Conservation (phyloP, 1,140 invertebrate species). For the Chironomus tepperi region DNA sequence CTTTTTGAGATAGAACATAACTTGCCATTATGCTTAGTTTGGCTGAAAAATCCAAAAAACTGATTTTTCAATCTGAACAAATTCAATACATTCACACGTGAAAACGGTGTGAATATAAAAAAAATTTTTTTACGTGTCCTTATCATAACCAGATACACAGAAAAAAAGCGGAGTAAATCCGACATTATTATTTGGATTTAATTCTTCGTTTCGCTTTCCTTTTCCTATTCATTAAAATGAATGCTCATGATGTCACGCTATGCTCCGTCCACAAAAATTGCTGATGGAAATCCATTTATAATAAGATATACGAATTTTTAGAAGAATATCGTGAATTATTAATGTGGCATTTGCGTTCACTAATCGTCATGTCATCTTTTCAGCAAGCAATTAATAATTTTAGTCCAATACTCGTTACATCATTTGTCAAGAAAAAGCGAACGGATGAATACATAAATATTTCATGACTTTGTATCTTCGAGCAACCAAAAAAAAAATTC, state of each 20-base stretch:
- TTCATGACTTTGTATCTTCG: neutral
- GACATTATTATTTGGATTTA: neutral
- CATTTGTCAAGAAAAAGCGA: neutral
- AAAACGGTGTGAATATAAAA: too few species aligned
- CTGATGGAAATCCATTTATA: neutral
- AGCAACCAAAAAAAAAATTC: neutral
- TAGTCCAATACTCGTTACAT: neutral
- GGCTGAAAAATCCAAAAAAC: too few species aligned
- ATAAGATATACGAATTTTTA: neutral
- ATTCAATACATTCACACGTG: too few species aligned
- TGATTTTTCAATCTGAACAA: too few species aligned
- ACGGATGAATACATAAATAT: neutral
- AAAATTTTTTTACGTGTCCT: neutral
- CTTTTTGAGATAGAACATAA: too few species aligned
- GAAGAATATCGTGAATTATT: neutral
- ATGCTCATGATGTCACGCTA: neutral
- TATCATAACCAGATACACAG: neutral
- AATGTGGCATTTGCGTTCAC: neutral
- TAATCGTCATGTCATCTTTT: constrained; percentile 8
- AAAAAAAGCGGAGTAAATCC: neutral
- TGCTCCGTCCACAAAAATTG: neutral
- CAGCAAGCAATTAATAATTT: neutral
- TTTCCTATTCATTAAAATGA: neutral
- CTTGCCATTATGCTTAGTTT: too few species aligned
- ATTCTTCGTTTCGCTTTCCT: neutral